phyloP scores from a whole-genome alignment of 1,140 invertebrate species.

The Zaprionus lachaisei region DNA sequence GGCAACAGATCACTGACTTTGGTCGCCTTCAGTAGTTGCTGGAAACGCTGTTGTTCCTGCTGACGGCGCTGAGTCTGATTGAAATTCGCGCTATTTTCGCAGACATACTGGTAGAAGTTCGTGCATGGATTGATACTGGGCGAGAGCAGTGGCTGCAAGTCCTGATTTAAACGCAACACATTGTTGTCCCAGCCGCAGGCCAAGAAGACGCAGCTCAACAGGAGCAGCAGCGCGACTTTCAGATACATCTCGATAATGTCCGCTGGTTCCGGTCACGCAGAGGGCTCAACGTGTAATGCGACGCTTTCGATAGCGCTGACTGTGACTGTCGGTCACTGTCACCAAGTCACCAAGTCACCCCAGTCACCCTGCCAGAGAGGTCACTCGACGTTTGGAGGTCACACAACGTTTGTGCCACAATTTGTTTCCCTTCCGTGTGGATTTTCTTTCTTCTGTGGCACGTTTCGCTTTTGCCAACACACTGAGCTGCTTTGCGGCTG shows the following conservation, averaged over 20 bases:
- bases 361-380: conserved; percentile 19
- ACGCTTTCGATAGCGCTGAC: neutral
- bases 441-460: conserved; percentile 12
- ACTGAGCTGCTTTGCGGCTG: conserved; percentile 39
- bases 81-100: conserved; percentile 50
- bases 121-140: conserved; percentile 56
- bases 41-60: conserved; percentile 63
- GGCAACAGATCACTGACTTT: conserved; percentile 59
- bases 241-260: conserved; percentile 24
- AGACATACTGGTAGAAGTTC: conserved; percentile 78
- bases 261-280: neutral
- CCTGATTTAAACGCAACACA: conserved; percentile 65
- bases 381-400: conserved; percentile 9
- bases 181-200: conserved; percentile 53
- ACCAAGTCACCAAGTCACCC: conserved; percentile 1
- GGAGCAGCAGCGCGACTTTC: conserved; percentile 17
- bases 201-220: neutral
- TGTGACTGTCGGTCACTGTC: conserved; percentile 10
- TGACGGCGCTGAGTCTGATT: conserved; percentile 49
- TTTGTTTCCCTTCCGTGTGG: conserved; percentile 48
- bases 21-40: conserved; percentile 51
- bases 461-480: conserved; percentile 25
- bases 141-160: conserved; percentile 68
- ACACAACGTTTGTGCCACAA: conserved; percentile 20
- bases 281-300: conserved; percentile 27